phyloP scores from a whole-genome alignment of 2,797 vertebrate genomes.

The Buceros bicornis region DNA sequence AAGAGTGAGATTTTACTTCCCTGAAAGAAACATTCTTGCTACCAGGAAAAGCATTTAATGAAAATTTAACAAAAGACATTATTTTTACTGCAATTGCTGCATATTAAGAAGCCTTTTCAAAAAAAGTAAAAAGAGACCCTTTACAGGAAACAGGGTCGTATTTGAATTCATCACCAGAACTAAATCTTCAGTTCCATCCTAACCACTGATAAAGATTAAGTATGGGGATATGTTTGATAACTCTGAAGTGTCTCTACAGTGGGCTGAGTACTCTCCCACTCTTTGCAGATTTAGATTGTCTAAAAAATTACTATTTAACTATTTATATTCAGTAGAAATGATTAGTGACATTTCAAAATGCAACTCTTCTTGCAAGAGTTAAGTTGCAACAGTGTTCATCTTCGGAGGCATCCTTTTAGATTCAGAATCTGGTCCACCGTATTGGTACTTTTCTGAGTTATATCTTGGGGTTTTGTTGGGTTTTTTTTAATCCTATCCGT shows the following conservation, averaged over 20 bases:
- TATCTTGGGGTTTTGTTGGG: not conserved
- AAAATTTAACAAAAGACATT: not conserved
- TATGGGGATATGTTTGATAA: not conserved
- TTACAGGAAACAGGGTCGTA: not conserved
- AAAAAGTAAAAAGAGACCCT: not conserved
- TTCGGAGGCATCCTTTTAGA: not conserved
- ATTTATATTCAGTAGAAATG: not conserved
- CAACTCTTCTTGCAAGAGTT: not conserved
- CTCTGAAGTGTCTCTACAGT: not conserved
- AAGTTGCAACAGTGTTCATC: not conserved
- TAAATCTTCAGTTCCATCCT: not conserved
- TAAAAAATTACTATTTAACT: not conserved
- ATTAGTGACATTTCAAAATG: not conserved
- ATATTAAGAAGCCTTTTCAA: not conserved
- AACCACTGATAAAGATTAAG: not conserved
- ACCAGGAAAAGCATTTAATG: not conserved
- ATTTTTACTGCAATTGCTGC: not conserved
- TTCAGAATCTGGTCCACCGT: not conserved
- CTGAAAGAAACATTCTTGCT: not conserved
- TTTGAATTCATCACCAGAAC: not conserved
- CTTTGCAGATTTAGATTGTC: not conserved
- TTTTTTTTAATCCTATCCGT: not conserved
- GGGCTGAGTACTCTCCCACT: not conserved
- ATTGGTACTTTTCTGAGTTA: not conserved
- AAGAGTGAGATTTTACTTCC: not conserved